Base-by-base conservation (phyloP, 1,140 invertebrate species). In the Tribolium castaneum region DNA sequence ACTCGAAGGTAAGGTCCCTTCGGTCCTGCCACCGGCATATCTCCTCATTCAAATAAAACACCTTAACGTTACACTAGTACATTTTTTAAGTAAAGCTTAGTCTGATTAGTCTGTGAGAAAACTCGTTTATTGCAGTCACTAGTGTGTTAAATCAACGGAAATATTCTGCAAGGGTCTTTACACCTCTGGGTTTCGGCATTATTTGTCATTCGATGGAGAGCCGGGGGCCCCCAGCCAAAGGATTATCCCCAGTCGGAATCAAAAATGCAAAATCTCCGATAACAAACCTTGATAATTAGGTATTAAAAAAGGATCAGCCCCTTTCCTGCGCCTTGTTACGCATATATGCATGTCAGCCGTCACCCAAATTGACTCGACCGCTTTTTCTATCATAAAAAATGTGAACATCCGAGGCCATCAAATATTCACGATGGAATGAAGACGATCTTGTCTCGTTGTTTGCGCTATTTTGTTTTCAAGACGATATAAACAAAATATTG, bases 201-300 rank as follows among this genome's bases (percentile, higher is more conserved):
- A 30, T 52, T 54, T 54, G 6, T 2, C 30, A 50, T 52, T 52
- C 52, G 22, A 73, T 50, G 14, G 3, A 39, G 6, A 12, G 34
- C 66, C 6, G 30, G 30, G 70, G 39, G 19, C 12, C 13, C 10
- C 30, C 71, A 19, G 70, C 6, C 39, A 30, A 35, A 35, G 49
- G 71, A 73, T 73, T 73, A 73, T 73, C 71, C 71, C 13, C 45
- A 25, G 39, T 25, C 70, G 10, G 22, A 72, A 50, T 73, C 71
- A 73, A 73, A 73, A 73, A 73, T 73, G 71, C 49, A 35, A 73
- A 73, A 73, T 73, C 71, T 73, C 49, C 49, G 16, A 73, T 73
- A 73, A 73, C 71, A 73, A 73, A 73, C 49, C 71, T 73, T 54
- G 4, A 52, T 73, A 73, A 73, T 73, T 73, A 73, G 71, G 71